Percentiles rank a stretch among this genome's conserved stretches.
These are phyloP conservation scores for Lydus trimaculatus DNA, from an alignment of 2,888 invertebrate species.

Conservation along the genomic window DNA sequence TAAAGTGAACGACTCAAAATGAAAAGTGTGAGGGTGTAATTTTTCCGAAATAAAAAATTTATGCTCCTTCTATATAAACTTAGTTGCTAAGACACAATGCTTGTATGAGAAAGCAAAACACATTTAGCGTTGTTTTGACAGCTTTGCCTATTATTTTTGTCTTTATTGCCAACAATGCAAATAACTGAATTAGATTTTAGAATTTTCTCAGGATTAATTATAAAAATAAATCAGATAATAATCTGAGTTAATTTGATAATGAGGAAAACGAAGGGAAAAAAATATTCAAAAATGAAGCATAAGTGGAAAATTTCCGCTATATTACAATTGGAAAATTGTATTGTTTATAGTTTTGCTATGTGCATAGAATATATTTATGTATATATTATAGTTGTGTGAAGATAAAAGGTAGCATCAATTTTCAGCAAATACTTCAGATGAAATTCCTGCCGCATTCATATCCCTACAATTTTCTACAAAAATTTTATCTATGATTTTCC, in stretches of 20 bases:
- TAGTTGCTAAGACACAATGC: background rate
- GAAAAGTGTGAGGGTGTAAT: background rate
- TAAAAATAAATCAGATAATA: too few species aligned
- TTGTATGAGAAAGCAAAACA: background rate
- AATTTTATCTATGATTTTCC: conserved; percentile 4
- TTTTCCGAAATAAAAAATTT: too few species aligned
- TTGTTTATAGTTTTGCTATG: conserved; percentile 1
- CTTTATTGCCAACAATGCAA: too few species aligned
- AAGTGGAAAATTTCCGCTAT: background rate
- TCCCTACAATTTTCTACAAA: background rate
- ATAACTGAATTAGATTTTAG: too few species aligned
- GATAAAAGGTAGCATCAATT: background rate
- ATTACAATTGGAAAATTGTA: background rate
- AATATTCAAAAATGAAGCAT: background rate
- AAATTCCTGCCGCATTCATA: background rate
- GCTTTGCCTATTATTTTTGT: background rate
- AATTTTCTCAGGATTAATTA: too few species aligned
- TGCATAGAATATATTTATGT: background rate
- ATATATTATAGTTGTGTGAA: background rate
- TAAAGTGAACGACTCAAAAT: background rate
- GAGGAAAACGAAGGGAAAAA: too few species aligned
- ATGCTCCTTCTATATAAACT: too few species aligned
- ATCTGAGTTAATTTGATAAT: too few species aligned
- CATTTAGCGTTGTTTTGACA: background rate
- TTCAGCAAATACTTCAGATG: background rate